These are phyloP conservation scores for Parnassius apollo DNA, from an alignment of 2,888 invertebrate genomes.

Conservation along the genomic window DNA sequence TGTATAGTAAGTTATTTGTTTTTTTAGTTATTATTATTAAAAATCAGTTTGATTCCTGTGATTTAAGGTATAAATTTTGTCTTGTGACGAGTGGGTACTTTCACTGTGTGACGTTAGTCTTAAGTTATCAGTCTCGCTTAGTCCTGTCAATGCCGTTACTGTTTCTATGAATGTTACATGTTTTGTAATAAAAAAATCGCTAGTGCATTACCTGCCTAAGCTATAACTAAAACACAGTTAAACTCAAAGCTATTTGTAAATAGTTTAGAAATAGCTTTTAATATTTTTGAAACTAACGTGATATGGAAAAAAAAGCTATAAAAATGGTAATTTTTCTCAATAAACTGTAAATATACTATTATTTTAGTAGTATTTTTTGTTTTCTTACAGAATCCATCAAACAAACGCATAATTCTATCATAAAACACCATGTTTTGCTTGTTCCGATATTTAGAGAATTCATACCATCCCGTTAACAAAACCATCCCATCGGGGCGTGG, in stretches of 20 bases:
- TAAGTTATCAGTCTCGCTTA: slow-evolving; percentile 49
- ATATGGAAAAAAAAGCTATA: slow-evolving; percentile 53
- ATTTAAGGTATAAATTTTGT: slow-evolving; percentile 65
- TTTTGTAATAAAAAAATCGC: slow-evolving; percentile 44
- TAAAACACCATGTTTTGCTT: too few species aligned
- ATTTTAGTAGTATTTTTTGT: slow-evolving; percentile 68
- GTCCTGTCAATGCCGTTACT: slow-evolving; percentile 39
- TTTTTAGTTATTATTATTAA: slow-evolving; percentile 42
- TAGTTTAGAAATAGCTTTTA: slow-evolving; percentile 73
- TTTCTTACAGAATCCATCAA: slow-evolving; percentile 30
- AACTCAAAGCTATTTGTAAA: slow-evolving; percentile 69
- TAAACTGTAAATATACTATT: slow-evolving; percentile 76
- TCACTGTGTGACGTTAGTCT: slow-evolving; percentile 50
- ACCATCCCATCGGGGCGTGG: too few species aligned
- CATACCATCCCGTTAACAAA: too few species aligned
- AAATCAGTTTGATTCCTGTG: slow-evolving; percentile 65
- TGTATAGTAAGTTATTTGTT: slow-evolving; percentile 78
- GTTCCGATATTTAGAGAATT: too few species aligned
- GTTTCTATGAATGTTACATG: slow-evolving; percentile 38
- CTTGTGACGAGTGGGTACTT: slow-evolving; percentile 56
- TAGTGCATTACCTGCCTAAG: slow-evolving; percentile 43
- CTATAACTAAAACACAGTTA: slow-evolving; percentile 32
- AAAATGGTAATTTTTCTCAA: slow-evolving; percentile 71
- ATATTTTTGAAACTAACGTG: slow-evolving; percentile 50
- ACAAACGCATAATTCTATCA: too few species aligned